phyloP scores from a whole-genome alignment of 2,113 vertebrate species.

The Leptobrachium leishanense region DNA sequence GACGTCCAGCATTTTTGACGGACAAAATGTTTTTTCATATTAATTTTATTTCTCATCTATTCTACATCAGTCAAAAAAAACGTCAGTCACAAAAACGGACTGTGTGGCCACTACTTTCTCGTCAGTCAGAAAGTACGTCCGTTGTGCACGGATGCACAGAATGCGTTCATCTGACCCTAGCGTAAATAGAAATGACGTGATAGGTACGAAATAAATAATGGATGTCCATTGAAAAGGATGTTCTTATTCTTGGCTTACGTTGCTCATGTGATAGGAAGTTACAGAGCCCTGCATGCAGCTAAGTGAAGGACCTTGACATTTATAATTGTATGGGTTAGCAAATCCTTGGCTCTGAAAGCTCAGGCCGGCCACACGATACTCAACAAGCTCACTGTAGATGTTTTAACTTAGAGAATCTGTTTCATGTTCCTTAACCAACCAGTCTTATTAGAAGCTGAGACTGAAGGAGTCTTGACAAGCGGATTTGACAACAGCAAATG shows the following conservation, averaged over 20 bases:
- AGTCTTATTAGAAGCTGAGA: slow-evolving; percentile 29
- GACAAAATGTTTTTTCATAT: no score
- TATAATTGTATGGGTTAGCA: slow-evolving; percentile 38
- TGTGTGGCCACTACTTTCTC: no score
- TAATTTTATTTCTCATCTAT: no score
- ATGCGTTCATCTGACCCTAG: no score
- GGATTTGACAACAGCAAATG: slow-evolving; percentile 5
- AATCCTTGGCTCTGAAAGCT: slow-evolving; percentile 38
- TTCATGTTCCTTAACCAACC: slow-evolving; percentile 20
- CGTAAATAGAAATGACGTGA: no score
- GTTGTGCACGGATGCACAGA: no score
- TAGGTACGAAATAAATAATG: no score
- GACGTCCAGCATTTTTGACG: no score
- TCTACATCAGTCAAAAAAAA: no score
- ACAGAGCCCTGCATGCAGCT: neutral
- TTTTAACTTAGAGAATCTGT: slow-evolving; percentile 15
- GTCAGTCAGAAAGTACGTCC: no score
- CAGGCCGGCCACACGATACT: slow-evolving; percentile 19
- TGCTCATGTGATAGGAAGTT: neutral
- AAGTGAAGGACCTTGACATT: slow-evolving; percentile 37
- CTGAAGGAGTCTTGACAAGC: slow-evolving; percentile 27
- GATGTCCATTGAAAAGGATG: no score
- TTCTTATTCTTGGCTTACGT: neutral
- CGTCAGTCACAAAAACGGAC: no score
- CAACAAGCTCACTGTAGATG: slow-evolving; percentile 9